Conservation (phyloP, 2,113 vertebrate genomes). For the Petrocephalus zakoni region DNA sequence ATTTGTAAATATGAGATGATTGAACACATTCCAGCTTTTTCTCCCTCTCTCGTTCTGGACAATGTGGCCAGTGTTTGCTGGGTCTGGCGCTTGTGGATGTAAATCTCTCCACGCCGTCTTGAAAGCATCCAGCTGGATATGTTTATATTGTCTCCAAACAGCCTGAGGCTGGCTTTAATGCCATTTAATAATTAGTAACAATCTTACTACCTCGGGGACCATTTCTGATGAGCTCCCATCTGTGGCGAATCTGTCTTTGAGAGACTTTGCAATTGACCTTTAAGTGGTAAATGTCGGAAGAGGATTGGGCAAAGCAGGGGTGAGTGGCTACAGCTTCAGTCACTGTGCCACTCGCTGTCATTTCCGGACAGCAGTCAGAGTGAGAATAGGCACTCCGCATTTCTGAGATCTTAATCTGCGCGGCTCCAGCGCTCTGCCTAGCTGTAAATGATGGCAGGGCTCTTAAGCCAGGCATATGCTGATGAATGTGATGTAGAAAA, state of each 20-base stretch:
- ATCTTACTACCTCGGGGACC: neutral
- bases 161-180: neutral
- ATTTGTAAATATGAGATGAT: constrained; percentile 15
- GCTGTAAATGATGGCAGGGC: neutral
- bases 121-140: constrained; percentile 9
- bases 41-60: constrained; percentile 11
- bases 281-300: neutral
- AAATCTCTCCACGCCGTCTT: neutral
- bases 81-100: constrained; percentile 8
- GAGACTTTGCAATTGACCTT: neutral
- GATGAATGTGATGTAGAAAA: neutral
- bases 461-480: neutral
- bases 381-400: neutral
- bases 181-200: neutral
- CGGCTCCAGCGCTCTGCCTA: neutral
- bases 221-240: neutral
- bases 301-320: neutral
- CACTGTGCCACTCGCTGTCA: neutral
- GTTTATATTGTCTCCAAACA: neutral
- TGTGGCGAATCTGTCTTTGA: neutral
- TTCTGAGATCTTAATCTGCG: neutral
- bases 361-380: neutral
- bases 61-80: constrained; percentile 14
- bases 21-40: constrained; percentile 23
- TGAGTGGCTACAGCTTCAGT: neutral